Conservation (phyloP, 2,113 vertebrate species). For the Stigmatopora argus region DNA sequence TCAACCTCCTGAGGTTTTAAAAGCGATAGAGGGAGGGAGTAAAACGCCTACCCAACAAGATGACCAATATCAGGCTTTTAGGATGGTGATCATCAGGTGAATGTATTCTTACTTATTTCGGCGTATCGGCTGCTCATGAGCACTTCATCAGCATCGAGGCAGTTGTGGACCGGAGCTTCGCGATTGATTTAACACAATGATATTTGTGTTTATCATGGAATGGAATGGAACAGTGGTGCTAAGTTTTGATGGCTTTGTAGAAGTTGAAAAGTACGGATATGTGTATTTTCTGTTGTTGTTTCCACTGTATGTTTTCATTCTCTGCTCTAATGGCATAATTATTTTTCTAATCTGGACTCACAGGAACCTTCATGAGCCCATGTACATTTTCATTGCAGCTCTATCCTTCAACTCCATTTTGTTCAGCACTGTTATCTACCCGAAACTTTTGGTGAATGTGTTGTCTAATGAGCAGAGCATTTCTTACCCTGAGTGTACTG, state of each 20-base stretch:
- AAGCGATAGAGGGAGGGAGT: too few relatives aligned
- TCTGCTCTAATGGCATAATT: not conserved
- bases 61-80: too few relatives aligned
- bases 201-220: not conserved
- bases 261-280: not conserved
- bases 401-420: not conserved
- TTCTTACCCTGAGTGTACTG: not conserved
- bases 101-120: too few relatives aligned
- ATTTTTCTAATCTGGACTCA: not conserved
- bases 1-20: too few relatives aligned
- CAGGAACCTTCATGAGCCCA: constrained; percentile 3
- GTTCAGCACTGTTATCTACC: not conserved
- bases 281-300: not conserved
- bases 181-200: too few relatives aligned
- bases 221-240: not conserved
- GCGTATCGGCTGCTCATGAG: too few relatives aligned
- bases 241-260: not conserved
- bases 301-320: not conserved
- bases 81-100: too few relatives aligned
- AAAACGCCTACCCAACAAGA: too few relatives aligned
- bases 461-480: not conserved
- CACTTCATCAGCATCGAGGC: too few relatives aligned
- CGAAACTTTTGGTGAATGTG: not conserved
- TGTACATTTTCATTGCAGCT: constrained; percentile 6
- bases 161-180: too few relatives aligned